Percentiles rank a stretch among this genome's conserved stretches.
These are phyloP conservation scores for Drosophila nikananu DNA, from an alignment of 1,140 invertebrate species.

Conservation along the genomic window DNA sequence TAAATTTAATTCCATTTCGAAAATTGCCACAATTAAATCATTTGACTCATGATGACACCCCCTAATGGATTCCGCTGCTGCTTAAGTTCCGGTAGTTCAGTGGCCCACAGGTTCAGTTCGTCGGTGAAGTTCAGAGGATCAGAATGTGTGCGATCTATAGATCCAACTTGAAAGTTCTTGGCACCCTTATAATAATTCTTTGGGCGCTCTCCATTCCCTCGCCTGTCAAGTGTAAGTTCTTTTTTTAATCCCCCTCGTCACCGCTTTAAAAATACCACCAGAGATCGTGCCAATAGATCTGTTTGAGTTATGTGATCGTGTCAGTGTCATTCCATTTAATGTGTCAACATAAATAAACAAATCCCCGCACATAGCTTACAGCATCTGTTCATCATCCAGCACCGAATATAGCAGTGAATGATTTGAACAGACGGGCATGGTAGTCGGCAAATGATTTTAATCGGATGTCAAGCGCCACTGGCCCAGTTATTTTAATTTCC, in stretches of 20 bases:
- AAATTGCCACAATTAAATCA: conserved; percentile 74
- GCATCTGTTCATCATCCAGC: conserved; percentile 26
- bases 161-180: neutral
- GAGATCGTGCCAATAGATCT: conserved; percentile 51
- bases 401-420: conserved; percentile 33
- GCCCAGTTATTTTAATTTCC: conserved; percentile 80
- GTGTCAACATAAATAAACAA: conserved; percentile 68
- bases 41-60: conserved; percentile 23
- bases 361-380: conserved; percentile 17
- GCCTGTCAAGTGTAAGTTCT: conserved; percentile 23
- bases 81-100: conserved; percentile 53
- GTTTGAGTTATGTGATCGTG: conserved; percentile 34
- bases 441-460: conserved; percentile 30
- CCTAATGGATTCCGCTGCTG: conserved; percentile 10
- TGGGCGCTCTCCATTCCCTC: neutral
- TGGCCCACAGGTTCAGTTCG: conserved; percentile 44
- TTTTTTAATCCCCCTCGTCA: neutral
- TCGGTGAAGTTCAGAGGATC: conserved; percentile 26
- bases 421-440: conserved; percentile 6
- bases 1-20: conserved; percentile 62
- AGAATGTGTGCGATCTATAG: conserved; percentile 20
- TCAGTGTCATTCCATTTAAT: conserved; percentile 38
- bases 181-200: conserved; percentile 1
- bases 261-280: conserved; percentile 16
- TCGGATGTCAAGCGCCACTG: conserved; percentile 71